Conservation (phyloP, 92 coral and sea anemone genomes). For the Bergia puertoricense region DNA sequence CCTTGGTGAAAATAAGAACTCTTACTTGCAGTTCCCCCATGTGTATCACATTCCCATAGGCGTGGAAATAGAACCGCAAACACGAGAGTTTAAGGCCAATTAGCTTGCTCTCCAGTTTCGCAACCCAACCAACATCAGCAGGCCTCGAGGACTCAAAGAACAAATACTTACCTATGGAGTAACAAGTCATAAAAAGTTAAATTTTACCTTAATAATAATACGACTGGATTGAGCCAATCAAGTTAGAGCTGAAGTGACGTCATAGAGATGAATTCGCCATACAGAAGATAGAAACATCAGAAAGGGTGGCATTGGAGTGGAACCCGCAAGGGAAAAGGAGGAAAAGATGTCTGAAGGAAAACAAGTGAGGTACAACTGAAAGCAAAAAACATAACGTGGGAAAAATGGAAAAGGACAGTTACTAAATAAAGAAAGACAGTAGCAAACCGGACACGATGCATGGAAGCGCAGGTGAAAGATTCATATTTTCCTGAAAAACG, state of each 20-base stretch:
- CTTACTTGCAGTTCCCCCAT: conserved; percentile 75
- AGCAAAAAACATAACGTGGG: no score
- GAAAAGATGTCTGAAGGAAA: no score
- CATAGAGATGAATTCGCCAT: no score
- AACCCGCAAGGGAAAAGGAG: no score
- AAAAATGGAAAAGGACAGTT: no score
- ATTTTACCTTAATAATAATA: neutral
- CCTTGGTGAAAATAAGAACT: conserved; percentile 48
- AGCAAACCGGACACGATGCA: no score
- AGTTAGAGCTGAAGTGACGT: neutral
- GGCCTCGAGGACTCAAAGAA: conserved; percentile 91
- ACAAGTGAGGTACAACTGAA: no score
- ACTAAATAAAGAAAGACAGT: no score
- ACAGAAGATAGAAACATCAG: no score
- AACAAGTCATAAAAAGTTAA: neutral
- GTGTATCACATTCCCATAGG: conserved; percentile 67
- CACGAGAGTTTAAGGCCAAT: conserved; percentile 80
- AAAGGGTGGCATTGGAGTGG: no score
- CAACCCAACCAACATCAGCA: conserved; percentile 60
- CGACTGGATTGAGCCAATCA: neutral
- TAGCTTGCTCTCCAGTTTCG: conserved; percentile 74
- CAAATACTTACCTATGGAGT: conserved; percentile 68
- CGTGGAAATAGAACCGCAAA: conserved; percentile 88
- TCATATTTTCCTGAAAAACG: no score
- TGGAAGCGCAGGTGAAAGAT: no score